Percentiles rank a stretch among this genome's conserved stretches.
These are phyloP conservation scores for Mesaphorura yosii DNA, from an alignment of 1,140 invertebrate genomes.

Conservation along the genomic window DNA sequence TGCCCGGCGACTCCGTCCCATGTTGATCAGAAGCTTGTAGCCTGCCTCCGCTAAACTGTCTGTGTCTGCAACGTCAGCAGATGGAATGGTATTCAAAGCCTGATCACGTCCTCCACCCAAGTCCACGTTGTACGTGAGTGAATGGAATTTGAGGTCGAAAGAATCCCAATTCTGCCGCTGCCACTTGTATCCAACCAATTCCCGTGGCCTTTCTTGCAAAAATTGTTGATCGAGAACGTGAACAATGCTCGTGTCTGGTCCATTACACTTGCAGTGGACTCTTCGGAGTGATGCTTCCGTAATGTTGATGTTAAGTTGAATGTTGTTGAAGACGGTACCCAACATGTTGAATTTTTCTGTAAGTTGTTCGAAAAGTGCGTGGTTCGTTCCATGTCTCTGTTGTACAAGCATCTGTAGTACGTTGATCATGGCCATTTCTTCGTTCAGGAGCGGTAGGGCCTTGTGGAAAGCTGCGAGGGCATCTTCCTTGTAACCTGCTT, in stretches of 20 bases:
- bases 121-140: neutral
- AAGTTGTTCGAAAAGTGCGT: neutral
- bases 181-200: neutral
- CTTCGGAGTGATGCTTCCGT: conserved; percentile 1
- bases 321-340: neutral
- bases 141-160: conserved; percentile 4
- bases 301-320: neutral
- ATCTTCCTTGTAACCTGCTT: too few relatives aligned
- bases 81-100: conserved; percentile 7
- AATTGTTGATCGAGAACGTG: too few relatives aligned
- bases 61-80: neutral
- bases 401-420: neutral
- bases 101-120: conserved; percentile 6
- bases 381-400: neutral
- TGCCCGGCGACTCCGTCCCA: too few relatives aligned
- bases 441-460: neutral
- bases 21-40: too few relatives aligned
- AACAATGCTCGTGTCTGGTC: too few relatives aligned
- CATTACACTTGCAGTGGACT: conserved; percentile 3
- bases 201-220: too few relatives aligned
- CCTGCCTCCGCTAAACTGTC: too few relatives aligned
- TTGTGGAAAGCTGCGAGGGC: neutral
- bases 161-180: neutral
- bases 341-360: conserved; percentile 11
- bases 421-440: neutral